Evolutionary conservation across 2,797 vertebrate species (phyloP).

Genomic region (Miichthys miiuy): DNA sequence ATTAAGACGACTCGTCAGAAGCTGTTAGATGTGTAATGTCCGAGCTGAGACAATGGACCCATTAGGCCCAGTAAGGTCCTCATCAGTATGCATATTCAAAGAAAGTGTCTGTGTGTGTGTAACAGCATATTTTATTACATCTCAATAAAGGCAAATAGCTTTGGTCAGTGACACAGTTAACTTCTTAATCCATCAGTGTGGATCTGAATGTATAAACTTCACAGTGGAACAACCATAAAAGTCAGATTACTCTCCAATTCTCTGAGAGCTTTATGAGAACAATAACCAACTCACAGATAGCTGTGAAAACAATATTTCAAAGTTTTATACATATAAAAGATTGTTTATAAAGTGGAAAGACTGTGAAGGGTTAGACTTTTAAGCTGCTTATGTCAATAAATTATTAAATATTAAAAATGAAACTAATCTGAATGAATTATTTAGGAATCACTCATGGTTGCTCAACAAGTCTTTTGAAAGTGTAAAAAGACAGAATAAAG

Average conservation of each 20-base stretch:
- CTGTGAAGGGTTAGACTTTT: slow-evolving; percentile 34
- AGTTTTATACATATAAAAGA: slow-evolving; percentile 38
- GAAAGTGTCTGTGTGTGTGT: slow-evolving; percentile 16
- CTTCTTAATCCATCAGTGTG: slow-evolving; percentile 60
- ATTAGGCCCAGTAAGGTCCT: slow-evolving; percentile 26
- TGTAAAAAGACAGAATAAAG: slow-evolving; percentile 1
- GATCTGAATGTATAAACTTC: slow-evolving; percentile 62
- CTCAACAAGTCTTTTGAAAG: slow-evolving; percentile 22
- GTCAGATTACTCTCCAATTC: slow-evolving; percentile 59
- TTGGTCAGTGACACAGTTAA: slow-evolving; percentile 40
- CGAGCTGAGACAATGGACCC: slow-evolving; percentile 22
- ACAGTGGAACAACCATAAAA: slow-evolving; percentile 70
- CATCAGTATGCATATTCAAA: slow-evolving; percentile 33
- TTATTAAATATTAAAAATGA: slow-evolving; percentile 36
- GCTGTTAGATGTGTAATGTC: slow-evolving; percentile 40
- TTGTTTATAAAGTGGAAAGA: slow-evolving; percentile 50
- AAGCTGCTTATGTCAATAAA: slow-evolving; percentile 39
- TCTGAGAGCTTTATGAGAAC: slow-evolving; percentile 69
- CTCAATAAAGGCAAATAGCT: slow-evolving; percentile 44
- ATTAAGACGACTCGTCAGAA: slow-evolving; percentile 38
- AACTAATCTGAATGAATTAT: slow-evolving; percentile 17
- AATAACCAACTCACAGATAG: slow-evolving; percentile 55
- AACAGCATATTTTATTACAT: slow-evolving; percentile 39
- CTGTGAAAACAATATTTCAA: slow-evolving; percentile 52
- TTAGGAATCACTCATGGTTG: background rate